phyloP scores from a whole-genome alignment of 2,113 vertebrate genomes.

The Pituophis catenifer region DNA sequence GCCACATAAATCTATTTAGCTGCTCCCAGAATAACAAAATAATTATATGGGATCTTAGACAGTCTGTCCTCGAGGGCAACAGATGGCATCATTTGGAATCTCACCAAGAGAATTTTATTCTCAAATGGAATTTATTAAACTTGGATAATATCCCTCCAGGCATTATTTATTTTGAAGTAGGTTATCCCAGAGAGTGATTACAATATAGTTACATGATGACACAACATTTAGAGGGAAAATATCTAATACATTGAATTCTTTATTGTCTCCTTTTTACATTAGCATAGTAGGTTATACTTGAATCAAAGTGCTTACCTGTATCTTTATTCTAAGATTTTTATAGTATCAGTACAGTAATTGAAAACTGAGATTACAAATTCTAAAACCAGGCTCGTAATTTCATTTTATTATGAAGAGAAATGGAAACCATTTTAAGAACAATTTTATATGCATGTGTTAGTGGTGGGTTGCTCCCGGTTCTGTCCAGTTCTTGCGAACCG shows the following conservation, averaged over 20 bases:
- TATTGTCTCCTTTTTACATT: not conserved
- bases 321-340: not conserved
- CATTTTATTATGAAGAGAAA: not conserved
- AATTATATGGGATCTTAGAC: not conserved
- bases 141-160: not conserved
- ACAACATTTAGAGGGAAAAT: not conserved
- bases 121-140: not conserved
- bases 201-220: not conserved
- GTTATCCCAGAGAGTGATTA: not conserved
- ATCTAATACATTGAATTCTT: not conserved
- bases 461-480: too few relatives aligned
- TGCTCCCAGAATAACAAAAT: not conserved
- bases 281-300: not conserved
- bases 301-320: not conserved
- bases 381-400: not conserved
- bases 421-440: not conserved
- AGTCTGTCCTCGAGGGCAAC: not conserved
- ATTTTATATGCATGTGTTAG: not conserved
- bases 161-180: not conserved
- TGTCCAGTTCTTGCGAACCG: too few relatives aligned
- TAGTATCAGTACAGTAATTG: not conserved
- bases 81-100: conserved; percentile 8
- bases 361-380: not conserved
- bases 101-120: not conserved
- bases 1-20: not conserved